Base-by-base conservation (phyloP, 1,140 invertebrate genomes). In the Drosophila obscura region DNA sequence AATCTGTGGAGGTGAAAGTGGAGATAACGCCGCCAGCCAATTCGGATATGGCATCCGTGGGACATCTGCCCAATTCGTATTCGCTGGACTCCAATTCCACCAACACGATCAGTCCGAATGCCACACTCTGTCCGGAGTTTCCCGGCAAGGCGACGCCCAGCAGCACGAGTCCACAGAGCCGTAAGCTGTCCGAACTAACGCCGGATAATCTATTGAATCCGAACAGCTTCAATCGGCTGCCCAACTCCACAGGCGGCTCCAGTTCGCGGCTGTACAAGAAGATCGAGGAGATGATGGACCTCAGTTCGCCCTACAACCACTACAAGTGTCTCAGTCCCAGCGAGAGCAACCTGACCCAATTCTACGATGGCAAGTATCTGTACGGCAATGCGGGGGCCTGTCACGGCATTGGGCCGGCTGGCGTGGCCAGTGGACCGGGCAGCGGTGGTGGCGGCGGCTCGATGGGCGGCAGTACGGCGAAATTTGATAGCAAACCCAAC, bases 251-350 rank as follows among this genome's bases (percentile, higher is more conserved):
- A 19, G 83, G 83, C 5, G 85, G 85, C 3, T 91, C 91, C 9
- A 91, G 90, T 6, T 91, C 88, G 0, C 64, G 91, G 0, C 59
- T 92, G 2, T 92, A 92, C 55, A 92, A 92, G 62, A 91, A 91
- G 65, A 83, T 92, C 16, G 91, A 92, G 73, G 91, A 92, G 69
- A 91, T 92, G 78, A 94, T 95, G 71, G 95, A 96, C 79, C 91
- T 96, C 8, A 95, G 95, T 66, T 94, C 94, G 0, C 94, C 95
- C 0, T 96, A 95, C 78, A 95, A 95, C 90, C 94, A 95, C 71
- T 95, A 95, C 87, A 93, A 95, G 77, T 95, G 95, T 87, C 92
- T 95, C 24, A 95, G 95, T 77, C 95, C 95, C n/a, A 95, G 94
- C 73, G 94, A 94, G 62, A 92, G 91, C 28, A 94, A 92, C 76